phyloP scores from a whole-genome alignment of 2,113 vertebrate genomes.

The Trochalopteron elliotii region DNA sequence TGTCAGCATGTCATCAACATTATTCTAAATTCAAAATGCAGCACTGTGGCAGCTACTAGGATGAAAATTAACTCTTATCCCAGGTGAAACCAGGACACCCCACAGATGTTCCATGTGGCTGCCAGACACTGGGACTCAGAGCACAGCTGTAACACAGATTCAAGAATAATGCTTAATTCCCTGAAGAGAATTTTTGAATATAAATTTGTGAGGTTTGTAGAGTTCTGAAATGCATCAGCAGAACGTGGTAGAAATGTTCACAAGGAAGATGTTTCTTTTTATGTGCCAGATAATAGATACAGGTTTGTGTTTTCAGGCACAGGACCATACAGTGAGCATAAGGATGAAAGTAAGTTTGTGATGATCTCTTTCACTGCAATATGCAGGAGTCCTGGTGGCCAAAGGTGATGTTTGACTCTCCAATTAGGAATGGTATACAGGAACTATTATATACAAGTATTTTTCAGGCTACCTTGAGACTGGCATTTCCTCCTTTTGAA shows the following conservation, averaged over 20 bases:
- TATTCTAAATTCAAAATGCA: not conserved
- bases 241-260: not conserved
- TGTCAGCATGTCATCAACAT: not conserved
- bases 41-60: not conserved
- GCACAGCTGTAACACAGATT: not conserved
- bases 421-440: not conserved
- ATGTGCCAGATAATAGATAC: not conserved
- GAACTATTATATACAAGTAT: not conserved
- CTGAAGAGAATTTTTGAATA: not conserved
- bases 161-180: not conserved
- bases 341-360: not conserved
- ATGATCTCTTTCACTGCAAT: not conserved
- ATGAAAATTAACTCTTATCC: not conserved
- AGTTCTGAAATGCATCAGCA: not conserved
- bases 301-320: not conserved
- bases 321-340: not conserved
- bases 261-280: not conserved
- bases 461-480: not conserved
- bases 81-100: not conserved
- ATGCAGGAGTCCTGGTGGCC: not conserved
- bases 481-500: not conserved
- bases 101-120: not conserved
- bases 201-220: not conserved
- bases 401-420: not conserved
- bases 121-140: not conserved